Conservation (phyloP, 2,888 invertebrate species). For the Ornithoptera alexandrae region DNA sequence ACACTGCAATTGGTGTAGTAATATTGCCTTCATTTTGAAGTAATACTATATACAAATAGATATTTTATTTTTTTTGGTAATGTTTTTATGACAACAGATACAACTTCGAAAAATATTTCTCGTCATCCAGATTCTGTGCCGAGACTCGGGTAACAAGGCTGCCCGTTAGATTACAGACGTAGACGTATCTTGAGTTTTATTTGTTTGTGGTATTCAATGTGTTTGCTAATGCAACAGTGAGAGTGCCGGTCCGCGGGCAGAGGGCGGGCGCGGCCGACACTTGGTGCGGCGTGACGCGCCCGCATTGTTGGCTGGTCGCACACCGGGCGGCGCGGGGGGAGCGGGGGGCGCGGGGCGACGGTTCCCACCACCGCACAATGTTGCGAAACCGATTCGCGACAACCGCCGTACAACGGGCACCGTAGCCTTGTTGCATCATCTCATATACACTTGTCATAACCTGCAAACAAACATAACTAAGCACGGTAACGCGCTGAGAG, state of each 20-base stretch:
- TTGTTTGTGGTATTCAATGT: not conserved
- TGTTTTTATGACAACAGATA: no score
- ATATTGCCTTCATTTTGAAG: no score
- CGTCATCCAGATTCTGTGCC: no score
- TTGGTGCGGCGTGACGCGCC: conserved; percentile 22
- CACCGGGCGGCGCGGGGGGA: not conserved
- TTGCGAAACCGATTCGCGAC: conserved; percentile 22
- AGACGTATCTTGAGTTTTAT: no score
- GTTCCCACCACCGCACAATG: conserved; percentile 14
- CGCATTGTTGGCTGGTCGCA: conserved; percentile 23
- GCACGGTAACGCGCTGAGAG: no score
- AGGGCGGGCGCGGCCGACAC: conserved; percentile 22
- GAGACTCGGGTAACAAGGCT: no score
- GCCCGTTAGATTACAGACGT: no score
- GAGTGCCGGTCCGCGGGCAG: not conserved
- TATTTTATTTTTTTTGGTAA: no score
- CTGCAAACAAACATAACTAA: not conserved
- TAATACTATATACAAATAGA: no score
- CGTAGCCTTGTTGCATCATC: conserved; percentile 14
- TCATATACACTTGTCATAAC: conserved; percentile 10
- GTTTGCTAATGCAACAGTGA: conserved; percentile 4
- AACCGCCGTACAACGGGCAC: conserved; percentile 4
- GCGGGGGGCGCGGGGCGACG: not conserved
- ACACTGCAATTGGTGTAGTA: not conserved
- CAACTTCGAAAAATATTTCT: no score